phyloP scores from a whole-genome alignment of 2,888 invertebrate genomes.

The Thalpophila matura region DNA sequence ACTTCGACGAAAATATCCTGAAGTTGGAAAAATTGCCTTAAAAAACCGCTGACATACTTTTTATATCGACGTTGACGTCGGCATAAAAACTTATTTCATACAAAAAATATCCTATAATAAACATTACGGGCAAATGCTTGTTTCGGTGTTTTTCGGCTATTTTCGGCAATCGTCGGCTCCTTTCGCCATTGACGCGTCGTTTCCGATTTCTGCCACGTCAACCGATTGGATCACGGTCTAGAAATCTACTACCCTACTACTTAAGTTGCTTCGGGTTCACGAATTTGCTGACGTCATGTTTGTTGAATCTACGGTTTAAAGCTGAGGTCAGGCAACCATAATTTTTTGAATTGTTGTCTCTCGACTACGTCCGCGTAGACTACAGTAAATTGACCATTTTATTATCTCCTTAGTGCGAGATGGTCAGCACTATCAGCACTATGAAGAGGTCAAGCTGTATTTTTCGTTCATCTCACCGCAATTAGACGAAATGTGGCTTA shows the following conservation, averaged over 20 bases:
- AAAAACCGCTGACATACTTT: constrained; percentile 55
- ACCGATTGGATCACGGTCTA: constrained; percentile 45
- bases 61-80: constrained; percentile 34
- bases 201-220: constrained; percentile 54
- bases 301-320: neutral
- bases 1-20: constrained; percentile 31
- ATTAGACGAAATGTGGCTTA: too few relatives aligned
- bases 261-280: constrained; percentile 22
- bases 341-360: neutral
- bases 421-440: too few relatives aligned
- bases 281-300: constrained; percentile 44
- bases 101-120: constrained; percentile 51
- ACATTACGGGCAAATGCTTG: constrained; percentile 42
- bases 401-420: too few relatives aligned
- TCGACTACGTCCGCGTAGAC: too few relatives aligned
- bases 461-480: too few relatives aligned
- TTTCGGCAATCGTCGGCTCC: constrained; percentile 42
- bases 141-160: constrained; percentile 45
- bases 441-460: too few relatives aligned
- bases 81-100: constrained; percentile 56
- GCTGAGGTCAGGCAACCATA: neutral
- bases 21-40: constrained; percentile 34
- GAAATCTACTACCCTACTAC: constrained; percentile 27
- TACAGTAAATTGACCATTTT: too few relatives aligned
- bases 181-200: constrained; percentile 51